A percentile compares a stretch with the other conserved stretches of the same genome.
Conservation (phyloP, 2,888 invertebrate species). For the Hyposoter dolosus region DNA sequence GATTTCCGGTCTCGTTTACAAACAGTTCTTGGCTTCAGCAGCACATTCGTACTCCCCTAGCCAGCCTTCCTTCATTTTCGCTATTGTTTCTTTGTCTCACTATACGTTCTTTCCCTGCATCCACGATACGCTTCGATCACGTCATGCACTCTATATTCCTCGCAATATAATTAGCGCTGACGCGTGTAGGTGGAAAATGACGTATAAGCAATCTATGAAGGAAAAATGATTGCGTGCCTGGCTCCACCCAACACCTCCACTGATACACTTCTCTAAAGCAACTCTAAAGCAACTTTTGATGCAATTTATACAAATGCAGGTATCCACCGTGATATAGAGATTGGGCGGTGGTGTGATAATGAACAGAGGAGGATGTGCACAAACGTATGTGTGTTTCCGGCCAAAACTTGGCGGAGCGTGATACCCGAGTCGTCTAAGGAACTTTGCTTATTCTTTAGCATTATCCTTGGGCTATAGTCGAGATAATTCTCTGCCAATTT, state of each 20-base stretch:
- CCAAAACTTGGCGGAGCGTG: constrained; percentile 55
- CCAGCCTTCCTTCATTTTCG: constrained; percentile 52
- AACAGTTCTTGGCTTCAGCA: neutral
- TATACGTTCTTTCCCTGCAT: neutral
- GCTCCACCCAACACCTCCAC: neutral
- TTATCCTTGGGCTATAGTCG: neutral
- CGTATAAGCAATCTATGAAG: constrained; percentile 12
- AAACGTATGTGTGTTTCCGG: constrained; percentile 41
- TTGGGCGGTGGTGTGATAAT: constrained; percentile 34
- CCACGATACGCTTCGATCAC: constrained; percentile 70
- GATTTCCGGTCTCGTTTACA: constrained; percentile 37
- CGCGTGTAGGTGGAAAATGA: constrained; percentile 45
- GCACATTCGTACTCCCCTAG: constrained; percentile 50
- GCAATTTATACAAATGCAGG: constrained; percentile 9
- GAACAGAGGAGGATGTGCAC: constrained; percentile 19
- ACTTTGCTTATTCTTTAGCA: constrained; percentile 13
- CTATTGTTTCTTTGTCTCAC: constrained; percentile 56
- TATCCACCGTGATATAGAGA: constrained; percentile 14
- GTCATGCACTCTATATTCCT: constrained; percentile 46
- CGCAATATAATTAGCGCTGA: constrained; percentile 35
- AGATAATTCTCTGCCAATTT: neutral
- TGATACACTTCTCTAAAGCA: constrained; percentile 45
- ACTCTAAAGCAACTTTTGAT: constrained; percentile 34
- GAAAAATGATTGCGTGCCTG: neutral
- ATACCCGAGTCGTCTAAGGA: constrained; percentile 14